Base-by-base conservation (phyloP, 2,888 invertebrate species). In the Ganaspis brasiliensis region DNA sequence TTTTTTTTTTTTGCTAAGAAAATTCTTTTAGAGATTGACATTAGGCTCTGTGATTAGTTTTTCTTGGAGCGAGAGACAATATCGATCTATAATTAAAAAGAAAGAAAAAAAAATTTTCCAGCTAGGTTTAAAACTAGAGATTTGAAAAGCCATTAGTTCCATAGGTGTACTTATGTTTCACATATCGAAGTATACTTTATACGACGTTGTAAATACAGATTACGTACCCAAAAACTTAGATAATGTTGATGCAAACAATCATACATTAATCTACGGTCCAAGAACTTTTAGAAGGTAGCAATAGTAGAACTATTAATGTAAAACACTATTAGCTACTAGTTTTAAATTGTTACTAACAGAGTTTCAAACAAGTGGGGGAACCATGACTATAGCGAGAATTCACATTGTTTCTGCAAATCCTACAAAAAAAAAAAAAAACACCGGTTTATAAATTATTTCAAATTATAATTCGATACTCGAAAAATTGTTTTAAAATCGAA, bases 151-250 rank as follows among this genome's bases (percentile, higher is more conserved):
- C 75, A 85, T 84, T 85, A 83, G 86, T 86, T 85, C 84, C 82
- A 85, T 86, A 86, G 86, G 84, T 86, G 85, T 87, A 87, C 87
- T 87, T 87, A 87, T 82, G 85, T 83, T 84, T 80, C 83, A 84
- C 85, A 87, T 85, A 87, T 87, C 83, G 81, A 83, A 79, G 80
- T 82, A 83, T 86, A 83, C 72, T 81, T 80, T 84, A 84, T 81
- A 85, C 82, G 79, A 71, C 77, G 82, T 79, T 79, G 81, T 79
- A 78, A 74, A 79, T 81, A 79, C 80, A 71, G 45, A 63, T 76
- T 49, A 72, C 71, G 31, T 61, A 82, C 70, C 82, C 37, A 55
- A 26, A 75, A n/a, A 16, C 49, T 40, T 72, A 57, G 56, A 72
- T 57, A 75, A 67, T 67, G 40, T 26, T 67, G 24, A 67, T 67